Evolutionary conservation across 2,888 invertebrate species (phyloP).

Genomic region (Diadromus collaris): DNA sequence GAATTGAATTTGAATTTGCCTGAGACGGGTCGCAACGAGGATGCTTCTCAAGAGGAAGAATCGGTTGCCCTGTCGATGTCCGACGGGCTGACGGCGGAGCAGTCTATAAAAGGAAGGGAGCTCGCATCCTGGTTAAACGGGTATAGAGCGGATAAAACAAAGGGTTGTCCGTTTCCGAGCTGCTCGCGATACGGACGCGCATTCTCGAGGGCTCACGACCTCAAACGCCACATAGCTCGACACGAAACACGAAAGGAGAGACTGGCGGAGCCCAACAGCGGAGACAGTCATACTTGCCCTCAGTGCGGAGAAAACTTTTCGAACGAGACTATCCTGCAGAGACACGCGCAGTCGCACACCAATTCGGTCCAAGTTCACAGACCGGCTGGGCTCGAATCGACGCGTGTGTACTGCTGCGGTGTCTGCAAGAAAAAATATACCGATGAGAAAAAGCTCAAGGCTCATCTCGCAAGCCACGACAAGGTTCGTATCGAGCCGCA

Average conservation of each 20-base stretch:
- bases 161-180: conserved; percentile 77
- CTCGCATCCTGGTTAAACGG: not conserved
- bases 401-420: conserved; percentile 68
- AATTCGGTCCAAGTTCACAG: conserved; percentile 34
- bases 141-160: conserved; percentile 71
- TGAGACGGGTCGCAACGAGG: not conserved
- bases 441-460: conserved; percentile 73
- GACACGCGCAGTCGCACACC: conserved; percentile 66
- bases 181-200: conserved; percentile 77
- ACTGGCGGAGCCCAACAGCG: not conserved
- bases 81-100: not conserved
- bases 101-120: conserved; percentile 2
- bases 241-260: conserved; percentile 73
- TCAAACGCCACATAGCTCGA: conserved; percentile 77
- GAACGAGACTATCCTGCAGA: conserved; percentile 67
- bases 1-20: conserved; percentile 15
- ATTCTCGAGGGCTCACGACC: conserved; percentile 77
- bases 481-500: conserved; percentile 68
- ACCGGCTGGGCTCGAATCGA: not conserved
- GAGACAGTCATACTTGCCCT: conserved; percentile 64
- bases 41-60: not conserved
- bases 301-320: conserved; percentile 70
- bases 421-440: conserved; percentile 77
- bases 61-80: conserved; percentile 11
- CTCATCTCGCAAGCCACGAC: conserved; percentile 73